Conservation (phyloP, 2,888 invertebrate genomes). For the Platycheirus albimanus region DNA sequence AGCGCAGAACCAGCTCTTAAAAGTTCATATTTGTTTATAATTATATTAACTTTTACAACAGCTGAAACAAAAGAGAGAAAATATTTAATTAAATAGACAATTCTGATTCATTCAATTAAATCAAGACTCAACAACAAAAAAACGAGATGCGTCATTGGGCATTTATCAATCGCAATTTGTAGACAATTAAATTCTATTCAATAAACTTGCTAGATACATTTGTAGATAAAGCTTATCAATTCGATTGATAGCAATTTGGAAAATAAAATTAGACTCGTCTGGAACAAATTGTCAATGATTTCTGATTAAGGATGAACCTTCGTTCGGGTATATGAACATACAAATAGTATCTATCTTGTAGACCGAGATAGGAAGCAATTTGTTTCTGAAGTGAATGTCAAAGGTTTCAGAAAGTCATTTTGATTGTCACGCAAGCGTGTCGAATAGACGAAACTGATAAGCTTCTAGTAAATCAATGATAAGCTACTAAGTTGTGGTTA, state of each 20-base stretch:
- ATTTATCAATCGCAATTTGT: too few relatives aligned
- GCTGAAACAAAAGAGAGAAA: conserved; percentile 9
- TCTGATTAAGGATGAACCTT: too few relatives aligned
- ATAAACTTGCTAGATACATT: background rate
- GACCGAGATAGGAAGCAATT: conserved; percentile 2
- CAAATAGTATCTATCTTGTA: background rate
- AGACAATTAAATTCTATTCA: background rate
- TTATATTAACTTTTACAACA: conserved; percentile 22
- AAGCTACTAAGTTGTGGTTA: background rate
- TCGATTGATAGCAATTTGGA: background rate
- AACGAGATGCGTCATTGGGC: background rate
- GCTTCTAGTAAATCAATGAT: background rate
- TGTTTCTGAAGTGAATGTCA: background rate
- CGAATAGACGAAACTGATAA: conserved; percentile 1
- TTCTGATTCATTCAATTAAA: background rate
- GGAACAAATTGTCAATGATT: too few relatives aligned
- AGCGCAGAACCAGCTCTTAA: conserved; percentile 17
- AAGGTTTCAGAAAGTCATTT: background rate
- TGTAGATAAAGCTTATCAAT: background rate
- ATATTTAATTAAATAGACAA: background rate
- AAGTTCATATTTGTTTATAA: conserved; percentile 35
- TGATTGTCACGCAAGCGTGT: background rate
- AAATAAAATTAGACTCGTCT: background rate
- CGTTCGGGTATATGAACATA: too few relatives aligned
- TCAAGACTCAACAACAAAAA: background rate